Conservation (phyloP, 2,797 vertebrate species). For the Tadarida brasiliensis region DNA sequence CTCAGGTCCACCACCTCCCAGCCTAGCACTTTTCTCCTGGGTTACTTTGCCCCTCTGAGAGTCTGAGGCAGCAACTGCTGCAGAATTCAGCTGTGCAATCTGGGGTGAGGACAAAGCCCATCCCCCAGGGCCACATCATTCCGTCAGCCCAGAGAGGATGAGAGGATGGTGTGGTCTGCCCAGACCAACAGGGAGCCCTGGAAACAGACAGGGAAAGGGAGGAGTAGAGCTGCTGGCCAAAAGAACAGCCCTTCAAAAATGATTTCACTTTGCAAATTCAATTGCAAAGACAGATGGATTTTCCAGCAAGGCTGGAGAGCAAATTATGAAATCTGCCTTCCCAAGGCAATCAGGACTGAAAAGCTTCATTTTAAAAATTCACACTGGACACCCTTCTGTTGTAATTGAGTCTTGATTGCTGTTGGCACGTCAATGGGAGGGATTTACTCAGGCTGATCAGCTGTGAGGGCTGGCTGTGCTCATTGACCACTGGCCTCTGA, state of each 20-base stretch:
- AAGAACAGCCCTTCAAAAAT: slow-evolving; percentile 60
- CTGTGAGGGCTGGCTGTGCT: no score
- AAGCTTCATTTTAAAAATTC: slow-evolving; percentile 74
- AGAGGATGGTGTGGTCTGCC: neutral
- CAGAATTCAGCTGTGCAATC: neutral
- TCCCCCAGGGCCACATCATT: neutral
- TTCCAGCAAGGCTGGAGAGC: slow-evolving; percentile 70
- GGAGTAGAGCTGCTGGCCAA: neutral
- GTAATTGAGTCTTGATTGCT: no score
- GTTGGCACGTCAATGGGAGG: no score
- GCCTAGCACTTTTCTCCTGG: neutral
- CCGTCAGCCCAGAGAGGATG: neutral
- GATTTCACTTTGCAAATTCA: slow-evolving; percentile 66
- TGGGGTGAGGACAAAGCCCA: neutral
- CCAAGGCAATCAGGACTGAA: slow-evolving; percentile 40
- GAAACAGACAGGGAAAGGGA: neutral
- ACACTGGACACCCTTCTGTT: neutral
- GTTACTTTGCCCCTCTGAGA: neutral
- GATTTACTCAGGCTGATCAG: no score
- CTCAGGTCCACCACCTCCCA: neutral
- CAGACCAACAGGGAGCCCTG: slow-evolving; percentile 44
- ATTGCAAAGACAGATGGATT: slow-evolving; percentile 74
- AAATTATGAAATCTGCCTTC: slow-evolving; percentile 69
- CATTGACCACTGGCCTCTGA: no score
- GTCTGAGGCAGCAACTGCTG: neutral